Conservation (phyloP, 2,797 vertebrate species). For the Myotis findleyi region DNA sequence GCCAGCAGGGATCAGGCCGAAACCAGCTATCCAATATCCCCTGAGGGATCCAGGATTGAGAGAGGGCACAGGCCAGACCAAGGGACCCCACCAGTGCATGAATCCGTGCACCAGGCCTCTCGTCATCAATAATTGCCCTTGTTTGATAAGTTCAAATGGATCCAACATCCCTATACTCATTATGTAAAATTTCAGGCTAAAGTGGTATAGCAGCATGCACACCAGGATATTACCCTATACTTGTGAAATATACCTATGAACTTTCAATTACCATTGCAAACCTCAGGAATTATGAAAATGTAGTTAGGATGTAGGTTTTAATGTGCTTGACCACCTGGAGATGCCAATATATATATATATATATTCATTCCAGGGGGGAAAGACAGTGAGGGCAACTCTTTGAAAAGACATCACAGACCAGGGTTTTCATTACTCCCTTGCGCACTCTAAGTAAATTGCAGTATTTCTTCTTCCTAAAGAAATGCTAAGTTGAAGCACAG, state of each 20-base stretch:
- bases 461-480: background rate
- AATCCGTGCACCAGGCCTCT: no score
- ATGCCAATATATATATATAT: background rate
- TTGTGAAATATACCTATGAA: background rate
- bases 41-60: no score
- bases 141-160: background rate
- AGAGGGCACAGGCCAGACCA: no score
- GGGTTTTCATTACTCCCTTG: slow-evolving; percentile 11
- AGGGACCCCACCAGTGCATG: no score
- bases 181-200: slow-evolving; percentile 12
- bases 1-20: no score
- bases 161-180: background rate
- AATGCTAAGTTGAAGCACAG: background rate
- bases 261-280: background rate
- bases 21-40: no score
- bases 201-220: background rate
- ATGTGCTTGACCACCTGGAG: background rate
- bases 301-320: background rate
- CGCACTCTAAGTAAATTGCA: background rate
- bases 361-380: background rate
- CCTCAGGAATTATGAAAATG: background rate
- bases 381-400: background rate
- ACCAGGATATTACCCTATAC: background rate
- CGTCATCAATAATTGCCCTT: background rate
- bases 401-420: background rate